Percentiles rank a stretch among this genome's conserved stretches.
phyloP scores from a whole-genome alignment of 2,113 vertebrate species.

The Alosa alosa region DNA sequence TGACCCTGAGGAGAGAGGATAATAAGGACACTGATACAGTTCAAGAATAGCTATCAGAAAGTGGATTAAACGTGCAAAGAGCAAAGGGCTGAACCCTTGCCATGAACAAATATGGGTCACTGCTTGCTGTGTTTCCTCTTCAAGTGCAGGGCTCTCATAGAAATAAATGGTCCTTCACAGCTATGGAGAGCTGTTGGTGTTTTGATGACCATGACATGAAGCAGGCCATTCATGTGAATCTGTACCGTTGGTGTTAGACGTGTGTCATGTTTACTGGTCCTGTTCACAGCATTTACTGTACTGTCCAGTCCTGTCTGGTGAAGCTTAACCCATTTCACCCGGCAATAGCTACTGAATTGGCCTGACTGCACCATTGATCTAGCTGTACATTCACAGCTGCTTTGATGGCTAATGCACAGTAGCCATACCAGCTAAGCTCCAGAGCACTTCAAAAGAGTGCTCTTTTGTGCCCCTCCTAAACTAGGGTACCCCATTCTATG shows the following conservation, averaged over 20 bases:
- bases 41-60: not conserved
- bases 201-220: not conserved
- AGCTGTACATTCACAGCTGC: not conserved
- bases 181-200: not conserved
- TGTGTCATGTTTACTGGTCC: not conserved
- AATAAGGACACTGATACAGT: conserved; percentile 53
- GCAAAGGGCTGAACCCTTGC: not conserved
- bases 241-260: not conserved
- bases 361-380: not conserved
- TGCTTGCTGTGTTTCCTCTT: not conserved
- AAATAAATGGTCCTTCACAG: not conserved
- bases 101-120: conserved; percentile 1
- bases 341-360: not conserved
- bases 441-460: not conserved
- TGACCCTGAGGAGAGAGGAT: conserved; percentile 54
- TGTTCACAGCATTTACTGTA: not conserved
- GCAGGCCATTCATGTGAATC: not conserved
- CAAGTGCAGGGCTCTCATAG: not conserved
- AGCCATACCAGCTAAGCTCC: not conserved
- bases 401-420: not conserved
- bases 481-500: conserved; percentile 17
- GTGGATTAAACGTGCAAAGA: not conserved
- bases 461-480: not conserved
- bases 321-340: not conserved
- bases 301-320: not conserved